phyloP scores from a whole-genome alignment of 1,140 invertebrate species.

The Atta texana region DNA sequence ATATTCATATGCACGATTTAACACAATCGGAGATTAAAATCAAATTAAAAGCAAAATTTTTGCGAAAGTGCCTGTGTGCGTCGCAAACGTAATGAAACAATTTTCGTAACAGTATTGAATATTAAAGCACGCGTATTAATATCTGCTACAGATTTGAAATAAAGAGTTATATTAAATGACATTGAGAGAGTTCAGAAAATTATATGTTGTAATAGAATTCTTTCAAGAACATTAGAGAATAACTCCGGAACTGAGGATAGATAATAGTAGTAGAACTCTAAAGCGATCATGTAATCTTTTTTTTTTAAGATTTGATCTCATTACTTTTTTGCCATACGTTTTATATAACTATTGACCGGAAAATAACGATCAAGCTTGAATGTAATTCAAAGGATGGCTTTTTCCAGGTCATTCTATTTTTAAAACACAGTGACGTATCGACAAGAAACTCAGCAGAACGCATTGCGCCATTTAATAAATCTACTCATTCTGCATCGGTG shows the following conservation, averaged over 20 bases:
- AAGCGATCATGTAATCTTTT: conserved; percentile 10
- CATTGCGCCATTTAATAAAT: conserved; percentile 28
- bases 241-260: background rate
- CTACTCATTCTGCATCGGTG: conserved; percentile 48
- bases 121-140: background rate
- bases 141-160: background rate
- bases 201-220: background rate
- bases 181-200: background rate
- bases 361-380: background rate
- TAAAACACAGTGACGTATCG: conserved; percentile 64
- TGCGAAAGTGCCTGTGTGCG: background rate
- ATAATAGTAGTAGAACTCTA: too few species aligned
- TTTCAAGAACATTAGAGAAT: background rate
- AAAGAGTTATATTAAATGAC: background rate
- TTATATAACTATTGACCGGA: background rate
- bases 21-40: background rate
- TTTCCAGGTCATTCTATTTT: conserved; percentile 41
- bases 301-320: conserved; percentile 4
- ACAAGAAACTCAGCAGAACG: conserved; percentile 42
- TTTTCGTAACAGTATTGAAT: too few species aligned
- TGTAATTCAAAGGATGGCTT: conserved; percentile 12
- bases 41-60: background rate
- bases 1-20: conserved; percentile 8
- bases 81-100: background rate
- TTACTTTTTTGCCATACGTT: background rate